Percentiles rank a stretch among this genome's conserved stretches.
Conservation (phyloP, 1,140 invertebrate species). For the Orchestia grillus region DNA sequence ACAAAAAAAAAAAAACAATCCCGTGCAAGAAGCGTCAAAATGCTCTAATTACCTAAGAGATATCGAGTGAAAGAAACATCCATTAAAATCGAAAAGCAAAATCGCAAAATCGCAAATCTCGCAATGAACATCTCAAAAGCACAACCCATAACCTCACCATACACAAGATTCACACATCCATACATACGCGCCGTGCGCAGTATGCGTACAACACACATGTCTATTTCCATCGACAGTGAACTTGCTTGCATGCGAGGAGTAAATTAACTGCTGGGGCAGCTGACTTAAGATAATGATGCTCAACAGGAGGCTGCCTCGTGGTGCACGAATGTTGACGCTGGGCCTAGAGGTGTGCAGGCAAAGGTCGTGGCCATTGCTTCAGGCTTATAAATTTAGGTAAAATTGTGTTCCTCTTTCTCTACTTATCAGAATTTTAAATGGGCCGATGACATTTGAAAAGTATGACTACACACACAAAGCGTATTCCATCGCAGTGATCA, state of each 20-base stretch:
- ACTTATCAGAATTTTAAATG: background rate
- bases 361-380: background rate
- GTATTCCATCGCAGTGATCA: background rate
- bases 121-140: background rate
- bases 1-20: background rate
- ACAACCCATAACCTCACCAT: background rate
- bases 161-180: background rate
- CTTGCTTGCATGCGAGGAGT: background rate
- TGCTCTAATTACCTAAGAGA: background rate
- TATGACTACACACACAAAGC: background rate
- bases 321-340: background rate
- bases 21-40: background rate
- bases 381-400: background rate
- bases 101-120: background rate
- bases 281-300: background rate
- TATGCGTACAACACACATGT: background rate
- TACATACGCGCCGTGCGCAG: background rate
- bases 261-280: background rate
- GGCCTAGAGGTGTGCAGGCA: background rate
- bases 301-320: background rate
- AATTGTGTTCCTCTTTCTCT: background rate
- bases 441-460: background rate
- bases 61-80: background rate
- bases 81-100: background rate
- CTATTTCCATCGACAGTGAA: background rate